phyloP scores from a whole-genome alignment of 2,888 invertebrate species.

The Epicampocera succincta region DNA sequence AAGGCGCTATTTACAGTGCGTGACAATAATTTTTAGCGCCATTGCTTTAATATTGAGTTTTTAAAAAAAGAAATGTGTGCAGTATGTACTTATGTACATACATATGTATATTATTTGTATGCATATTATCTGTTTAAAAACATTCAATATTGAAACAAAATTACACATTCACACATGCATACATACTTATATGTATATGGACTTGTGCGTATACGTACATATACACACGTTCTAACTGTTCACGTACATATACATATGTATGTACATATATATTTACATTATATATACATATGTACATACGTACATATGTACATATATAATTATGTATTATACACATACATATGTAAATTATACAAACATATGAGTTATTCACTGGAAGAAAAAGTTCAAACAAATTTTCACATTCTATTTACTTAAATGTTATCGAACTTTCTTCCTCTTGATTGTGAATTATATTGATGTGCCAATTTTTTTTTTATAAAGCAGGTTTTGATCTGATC shows the following conservation, averaged over 20 bases:
- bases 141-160: not conserved
- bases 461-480: constrained; percentile 26
- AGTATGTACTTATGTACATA: not conserved
- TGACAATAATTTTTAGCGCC: constrained; percentile 40
- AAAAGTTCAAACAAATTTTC: constrained; percentile 32
- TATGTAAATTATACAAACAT: constrained; percentile 37
- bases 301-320: constrained; percentile 2
- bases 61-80: not conserved
- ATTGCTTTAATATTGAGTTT: constrained; percentile 3
- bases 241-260: not conserved
- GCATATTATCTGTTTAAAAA: not conserved
- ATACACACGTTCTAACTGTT: no score
- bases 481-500: constrained; percentile 64
- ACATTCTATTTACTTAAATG: constrained; percentile 54
- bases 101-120: no score
- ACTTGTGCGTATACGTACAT: no score
- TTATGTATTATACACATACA: no score
- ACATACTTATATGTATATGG: no score
- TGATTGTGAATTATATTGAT: constrained; percentile 44
- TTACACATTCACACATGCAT: no score
- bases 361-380: constrained; percentile 20
- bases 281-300: not conserved
- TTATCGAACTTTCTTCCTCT: constrained; percentile 56
- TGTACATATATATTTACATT: not conserved
- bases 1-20: constrained; percentile 10